These are phyloP conservation scores for Drosophila mercatorum DNA, from an alignment of 2,888 invertebrate genomes.

Conservation along the genomic window DNA sequence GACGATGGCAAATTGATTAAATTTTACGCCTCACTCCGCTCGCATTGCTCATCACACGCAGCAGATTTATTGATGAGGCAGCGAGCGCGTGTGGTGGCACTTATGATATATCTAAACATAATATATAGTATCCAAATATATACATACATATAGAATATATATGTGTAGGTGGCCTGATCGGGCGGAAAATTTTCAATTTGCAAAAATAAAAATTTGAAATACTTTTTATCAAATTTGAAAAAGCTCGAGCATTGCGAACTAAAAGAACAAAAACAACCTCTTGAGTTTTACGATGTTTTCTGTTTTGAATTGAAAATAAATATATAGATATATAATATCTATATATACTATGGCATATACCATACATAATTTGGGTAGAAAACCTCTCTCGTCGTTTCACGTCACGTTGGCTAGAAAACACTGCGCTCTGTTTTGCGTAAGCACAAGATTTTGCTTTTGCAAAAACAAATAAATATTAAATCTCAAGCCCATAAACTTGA, in stretches of 20 bases:
- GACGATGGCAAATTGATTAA: constrained; percentile 11
- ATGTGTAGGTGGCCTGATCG: constrained; percentile 27
- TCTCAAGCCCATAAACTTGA: constrained; percentile 69
- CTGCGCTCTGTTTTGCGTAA: constrained; percentile 67
- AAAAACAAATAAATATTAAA: constrained; percentile 76
- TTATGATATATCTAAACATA: constrained; percentile 33
- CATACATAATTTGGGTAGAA: constrained; percentile 23
- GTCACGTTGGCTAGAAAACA: constrained; percentile 53
- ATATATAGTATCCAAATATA: constrained; percentile 8
- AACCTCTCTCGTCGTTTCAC: constrained; percentile 48
- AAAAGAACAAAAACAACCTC: constrained; percentile 12
- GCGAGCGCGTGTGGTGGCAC: constrained; percentile 63
- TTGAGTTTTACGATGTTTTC: constrained; percentile 19
- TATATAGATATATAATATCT: constrained; percentile 10
- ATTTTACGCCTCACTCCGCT: constrained; percentile 1
- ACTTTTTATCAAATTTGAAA: constrained; percentile 37
- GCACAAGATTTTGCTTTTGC: constrained; percentile 54
- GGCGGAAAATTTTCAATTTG: constrained; percentile 34
- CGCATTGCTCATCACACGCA: constrained; percentile 4
- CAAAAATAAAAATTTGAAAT: constrained; percentile 18
- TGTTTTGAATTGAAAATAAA: constrained; percentile 25
- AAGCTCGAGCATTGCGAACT: constrained; percentile 6
- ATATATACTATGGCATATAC: constrained; percentile 10
- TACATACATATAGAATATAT: constrained; percentile 9
- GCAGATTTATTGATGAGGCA: constrained; percentile 51